phyloP scores from a whole-genome alignment of 2,888 invertebrate genomes.

The Diaprepes abbreviatus region DNA sequence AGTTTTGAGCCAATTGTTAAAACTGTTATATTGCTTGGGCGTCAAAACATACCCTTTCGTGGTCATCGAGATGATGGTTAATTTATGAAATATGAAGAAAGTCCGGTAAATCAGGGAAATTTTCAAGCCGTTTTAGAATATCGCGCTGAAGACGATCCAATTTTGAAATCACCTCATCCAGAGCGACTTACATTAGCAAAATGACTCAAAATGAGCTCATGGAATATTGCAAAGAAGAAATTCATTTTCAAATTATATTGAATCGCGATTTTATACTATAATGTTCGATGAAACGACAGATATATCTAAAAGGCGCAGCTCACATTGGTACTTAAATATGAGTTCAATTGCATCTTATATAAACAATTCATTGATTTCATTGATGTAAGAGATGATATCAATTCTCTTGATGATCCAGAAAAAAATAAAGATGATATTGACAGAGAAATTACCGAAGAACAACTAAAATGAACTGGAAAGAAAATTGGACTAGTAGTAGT shows the following conservation, averaged over 20 bases:
- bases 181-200: constrained; percentile 15
- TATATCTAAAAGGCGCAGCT: constrained; percentile 8
- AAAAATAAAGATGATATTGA: too few relatives aligned
- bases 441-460: too few relatives aligned
- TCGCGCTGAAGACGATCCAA: too few relatives aligned
- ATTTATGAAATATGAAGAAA: too few relatives aligned
- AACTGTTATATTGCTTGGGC: constrained; percentile 12
- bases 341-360: too few relatives aligned
- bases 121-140: constrained; percentile 9
- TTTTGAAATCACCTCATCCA: too few relatives aligned
- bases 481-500: too few relatives aligned
- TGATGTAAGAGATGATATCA: too few relatives aligned
- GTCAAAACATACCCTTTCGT: constrained; percentile 19
- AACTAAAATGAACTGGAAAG: too few relatives aligned
- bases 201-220: constrained; percentile 7
- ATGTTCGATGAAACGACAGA: constrained; percentile 23
- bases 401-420: too few relatives aligned
- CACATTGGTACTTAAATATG: background rate
- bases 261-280: background rate
- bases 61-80: constrained; percentile 8
- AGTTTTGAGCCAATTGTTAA: constrained; percentile 12
- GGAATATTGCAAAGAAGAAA: constrained; percentile 7
- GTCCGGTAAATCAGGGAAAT: too few relatives aligned
- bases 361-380: too few relatives aligned
- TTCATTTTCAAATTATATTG: background rate